Evolutionary conservation across 2,113 vertebrate genomes (phyloP), one percentile per base, ranked within the genome.

Genomic region (Tenebrosternarchus preto): DNA sequence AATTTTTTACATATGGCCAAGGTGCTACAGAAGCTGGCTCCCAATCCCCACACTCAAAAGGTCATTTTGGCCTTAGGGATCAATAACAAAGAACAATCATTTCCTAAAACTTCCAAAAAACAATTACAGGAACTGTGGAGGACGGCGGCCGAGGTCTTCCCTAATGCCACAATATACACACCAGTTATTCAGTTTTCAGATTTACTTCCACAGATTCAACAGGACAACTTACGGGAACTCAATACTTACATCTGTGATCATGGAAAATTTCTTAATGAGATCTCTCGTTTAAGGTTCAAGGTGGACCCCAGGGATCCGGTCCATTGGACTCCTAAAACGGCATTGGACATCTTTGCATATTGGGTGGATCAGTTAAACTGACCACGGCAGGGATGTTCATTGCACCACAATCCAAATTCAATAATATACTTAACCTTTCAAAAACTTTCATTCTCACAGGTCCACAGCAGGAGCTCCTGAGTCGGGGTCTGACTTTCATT

Each of bases 401-500:
- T n/a, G n/a, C n/a, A n/a, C n/a, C n/a, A n/a, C n/a, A n/a, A n/a
- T 64, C 7, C 31, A 29, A 64, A 4, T 29, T 64, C 46, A 67
- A 17, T n/a, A 39, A 59, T 2, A 68, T 81, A 0, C 67, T 67
- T 39, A 81, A 75, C 12, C 24, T 81, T 1, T 81, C 50, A 1
- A 81, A 57, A 29, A 67, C 61, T 4, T 81, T 75, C 46, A 5
- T 17, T 3, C 16, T 69, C 25, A 36, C 61, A 17, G 33, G 12
- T 0, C 61, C 50, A n/a, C 50, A 81, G 63, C 17, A 25, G 43
- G 71, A 80, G 43, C 43, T 67, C 1, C n/a, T 74, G 29, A 68
- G 64, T n/a, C 69, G 27, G 33, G 79, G 79, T 11, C 50, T 75
- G 4, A 36, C 79, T 4, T 81, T 81, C 43, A 39, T 81, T 9